Evolutionary conservation across 2,888 invertebrate genomes (phyloP).

Genomic region (Meiosimyza decipiens): DNA sequence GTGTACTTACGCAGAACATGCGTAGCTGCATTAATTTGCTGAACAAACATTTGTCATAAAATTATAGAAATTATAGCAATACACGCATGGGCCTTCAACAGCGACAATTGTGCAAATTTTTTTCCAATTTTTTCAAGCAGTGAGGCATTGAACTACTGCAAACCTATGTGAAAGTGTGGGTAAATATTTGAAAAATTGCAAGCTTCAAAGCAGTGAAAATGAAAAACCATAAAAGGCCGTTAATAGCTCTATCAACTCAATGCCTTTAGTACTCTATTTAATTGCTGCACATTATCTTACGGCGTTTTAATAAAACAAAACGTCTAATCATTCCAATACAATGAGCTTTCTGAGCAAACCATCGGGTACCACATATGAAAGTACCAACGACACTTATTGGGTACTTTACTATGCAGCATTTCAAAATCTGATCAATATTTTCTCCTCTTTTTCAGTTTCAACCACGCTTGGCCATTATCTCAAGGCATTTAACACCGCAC

Average conservation of each 20-base stretch:
- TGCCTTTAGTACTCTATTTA: too few species aligned
- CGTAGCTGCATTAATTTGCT: conserved; percentile 15
- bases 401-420: conserved; percentile 1
- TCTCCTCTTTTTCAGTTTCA: neutral
- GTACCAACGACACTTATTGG: neutral
- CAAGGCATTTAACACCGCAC: conserved; percentile 50
- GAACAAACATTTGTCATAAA: conserved; percentile 9
- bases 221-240: neutral
- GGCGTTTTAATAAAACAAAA: too few species aligned
- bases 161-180: conserved; percentile 30
- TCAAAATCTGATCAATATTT: conserved; percentile 1
- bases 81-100: conserved; percentile 2
- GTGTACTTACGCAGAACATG: neutral
- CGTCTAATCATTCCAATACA: too few species aligned
- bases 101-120: conserved; percentile 22
- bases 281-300: too few species aligned
- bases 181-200: neutral
- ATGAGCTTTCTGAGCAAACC: too few species aligned
- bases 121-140: conserved; percentile 23
- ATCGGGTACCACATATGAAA: too few species aligned
- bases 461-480: neutral
- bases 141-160: conserved; percentile 24
- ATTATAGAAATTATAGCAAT: conserved; percentile 18
- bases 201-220: neutral
- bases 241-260: too few species aligned